Percentiles rank a stretch among this genome's conserved stretches.
Evolutionary conservation across 2,888 invertebrate species (phyloP).

Genomic region (Andrena haemorrhoa): DNA sequence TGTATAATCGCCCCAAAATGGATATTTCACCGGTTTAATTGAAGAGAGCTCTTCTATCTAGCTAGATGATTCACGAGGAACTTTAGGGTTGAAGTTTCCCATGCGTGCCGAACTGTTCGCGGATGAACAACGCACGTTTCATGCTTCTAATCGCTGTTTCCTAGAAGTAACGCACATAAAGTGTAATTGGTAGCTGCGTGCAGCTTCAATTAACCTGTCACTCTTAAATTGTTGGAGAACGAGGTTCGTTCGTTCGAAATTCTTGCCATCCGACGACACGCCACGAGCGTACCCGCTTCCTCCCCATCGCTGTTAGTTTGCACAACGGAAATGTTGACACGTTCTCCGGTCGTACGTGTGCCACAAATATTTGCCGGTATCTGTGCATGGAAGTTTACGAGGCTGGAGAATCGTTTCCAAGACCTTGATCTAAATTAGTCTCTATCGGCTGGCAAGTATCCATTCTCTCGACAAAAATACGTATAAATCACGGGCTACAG

Average conservation of each 20-base stretch:
- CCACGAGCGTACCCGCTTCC: background rate
- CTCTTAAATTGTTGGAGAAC: background rate
- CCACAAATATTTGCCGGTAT: conserved; percentile 44
- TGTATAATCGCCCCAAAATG: too few species aligned
- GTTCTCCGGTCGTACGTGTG: conserved; percentile 13
- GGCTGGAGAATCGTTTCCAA: conserved; percentile 53
- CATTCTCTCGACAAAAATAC: conserved; percentile 52
- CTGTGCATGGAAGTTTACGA: conserved; percentile 45
- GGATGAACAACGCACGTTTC: conserved; percentile 6
- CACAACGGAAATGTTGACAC: conserved; percentile 36
- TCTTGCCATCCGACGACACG: conserved; percentile 37
- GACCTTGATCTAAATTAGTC: conserved; percentile 66
- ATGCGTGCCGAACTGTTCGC: background rate
- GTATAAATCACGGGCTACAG: conserved; percentile 38
- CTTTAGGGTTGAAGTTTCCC: background rate
- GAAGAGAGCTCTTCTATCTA: background rate
- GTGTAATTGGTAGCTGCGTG: conserved; percentile 36
- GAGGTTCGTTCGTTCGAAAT: conserved; percentile 44
- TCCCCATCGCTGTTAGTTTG: conserved; percentile 11
- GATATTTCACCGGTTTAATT: too few species aligned
- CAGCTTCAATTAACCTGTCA: conserved; percentile 42
- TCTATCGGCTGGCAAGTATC: conserved; percentile 57
- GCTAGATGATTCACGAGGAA: background rate
- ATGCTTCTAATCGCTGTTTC: conserved; percentile 5
- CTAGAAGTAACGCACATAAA: conserved; percentile 26